These are phyloP conservation scores for Julus scandinavius DNA, from an alignment of 2,888 invertebrate species.

Conservation along the genomic window DNA sequence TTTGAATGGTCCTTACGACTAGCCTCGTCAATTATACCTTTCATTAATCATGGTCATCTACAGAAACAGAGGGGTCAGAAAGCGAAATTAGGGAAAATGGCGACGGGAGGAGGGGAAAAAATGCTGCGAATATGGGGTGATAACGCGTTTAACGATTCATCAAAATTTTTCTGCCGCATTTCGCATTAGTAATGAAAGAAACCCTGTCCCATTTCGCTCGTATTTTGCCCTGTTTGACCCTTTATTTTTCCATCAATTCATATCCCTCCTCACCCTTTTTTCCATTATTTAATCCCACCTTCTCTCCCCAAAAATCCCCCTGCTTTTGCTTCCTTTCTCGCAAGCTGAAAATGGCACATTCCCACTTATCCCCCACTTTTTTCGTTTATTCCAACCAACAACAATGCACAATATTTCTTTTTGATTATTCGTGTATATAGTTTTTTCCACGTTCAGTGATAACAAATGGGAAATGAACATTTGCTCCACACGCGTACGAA, in stretches of 20 bases:
- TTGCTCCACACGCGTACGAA: background rate
- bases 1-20: constrained; percentile 24
- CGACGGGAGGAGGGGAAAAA: background rate
- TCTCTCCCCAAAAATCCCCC: background rate
- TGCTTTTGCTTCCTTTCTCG: background rate
- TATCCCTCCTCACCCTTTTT: background rate
- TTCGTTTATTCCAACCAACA: background rate
- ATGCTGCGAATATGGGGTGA: constrained; percentile 30
- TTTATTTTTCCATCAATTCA: constrained; percentile 39
- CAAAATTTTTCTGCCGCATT: constrained; percentile 23
- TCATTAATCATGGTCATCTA: constrained; percentile 50
- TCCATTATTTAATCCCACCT: constrained; percentile 35
- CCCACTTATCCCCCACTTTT: constrained; percentile 8
- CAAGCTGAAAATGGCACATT: background rate
- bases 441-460: background rate
- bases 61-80: constrained; percentile 44
- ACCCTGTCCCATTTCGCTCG: constrained; percentile 41
- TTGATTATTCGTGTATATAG: background rate
- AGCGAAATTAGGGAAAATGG: constrained; percentile 42
- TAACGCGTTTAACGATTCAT: constrained; percentile 37
- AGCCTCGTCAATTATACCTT: constrained; percentile 45
- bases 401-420: constrained; percentile 15
- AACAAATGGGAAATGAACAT: background rate
- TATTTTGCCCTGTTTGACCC: constrained; percentile 30
- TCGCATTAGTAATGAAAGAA: constrained; percentile 27